Evolutionary conservation across 2,888 invertebrate genomes (phyloP).

Genomic region (Hesperia comma): DNA sequence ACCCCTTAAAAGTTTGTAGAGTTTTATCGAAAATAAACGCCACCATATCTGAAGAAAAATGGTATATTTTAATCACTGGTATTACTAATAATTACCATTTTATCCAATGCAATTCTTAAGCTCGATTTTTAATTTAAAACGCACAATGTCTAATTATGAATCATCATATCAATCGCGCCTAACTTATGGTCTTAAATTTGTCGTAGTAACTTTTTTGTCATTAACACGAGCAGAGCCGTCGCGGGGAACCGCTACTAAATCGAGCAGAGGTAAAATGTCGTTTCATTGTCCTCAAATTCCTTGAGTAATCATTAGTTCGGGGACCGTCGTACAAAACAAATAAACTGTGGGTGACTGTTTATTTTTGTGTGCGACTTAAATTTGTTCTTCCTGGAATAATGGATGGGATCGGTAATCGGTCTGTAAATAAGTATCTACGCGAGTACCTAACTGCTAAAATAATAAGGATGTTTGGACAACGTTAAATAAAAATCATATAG

Average conservation of each 20-base stretch:
- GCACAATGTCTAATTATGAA: no score
- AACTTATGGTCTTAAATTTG: neutral
- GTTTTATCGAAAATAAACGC: no score
- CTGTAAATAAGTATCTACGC: constrained; percentile 60
- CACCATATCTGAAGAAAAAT: no score
- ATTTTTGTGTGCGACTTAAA: constrained; percentile 75
- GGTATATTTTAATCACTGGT: no score
- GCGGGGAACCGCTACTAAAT: constrained; percentile 5
- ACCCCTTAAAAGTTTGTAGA: no score
- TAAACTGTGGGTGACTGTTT: constrained; percentile 74
- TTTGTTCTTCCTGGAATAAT: constrained; percentile 73
- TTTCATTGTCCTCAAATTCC: constrained; percentile 61
- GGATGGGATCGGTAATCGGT: constrained; percentile 71
- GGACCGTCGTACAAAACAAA: constrained; percentile 71
- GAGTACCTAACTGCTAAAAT: constrained; percentile 42
- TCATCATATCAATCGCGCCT: no score
- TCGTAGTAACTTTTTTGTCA: neutral
- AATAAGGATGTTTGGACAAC: constrained; percentile 27
- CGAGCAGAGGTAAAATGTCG: constrained; percentile 41
- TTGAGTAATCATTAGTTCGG: constrained; percentile 70
- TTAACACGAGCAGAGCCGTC: neutral
- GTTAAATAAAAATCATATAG: constrained; percentile 21
- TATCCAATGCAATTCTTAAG: no score
- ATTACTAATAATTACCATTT: no score
- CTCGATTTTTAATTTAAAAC: no score